These are phyloP conservation scores for Macheiramphus alcinus DNA, from an alignment of 2,113 vertebrate species.

Conservation along the genomic window DNA sequence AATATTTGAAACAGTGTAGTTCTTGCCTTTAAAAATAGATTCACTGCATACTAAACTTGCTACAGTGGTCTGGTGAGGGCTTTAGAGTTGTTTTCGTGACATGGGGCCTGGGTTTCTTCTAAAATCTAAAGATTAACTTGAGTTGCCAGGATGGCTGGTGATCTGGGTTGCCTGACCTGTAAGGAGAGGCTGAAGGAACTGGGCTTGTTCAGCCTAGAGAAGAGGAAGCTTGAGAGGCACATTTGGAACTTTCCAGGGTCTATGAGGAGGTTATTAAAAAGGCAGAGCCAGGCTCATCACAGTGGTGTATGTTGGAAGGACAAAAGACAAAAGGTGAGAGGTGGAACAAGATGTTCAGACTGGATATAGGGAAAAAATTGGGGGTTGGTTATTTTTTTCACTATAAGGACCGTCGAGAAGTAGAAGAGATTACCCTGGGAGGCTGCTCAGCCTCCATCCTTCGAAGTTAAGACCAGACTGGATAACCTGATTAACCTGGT, in stretches of 20 bases:
- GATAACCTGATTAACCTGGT: background rate
- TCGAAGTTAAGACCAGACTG: background rate
- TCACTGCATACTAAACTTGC: fast-evolving
- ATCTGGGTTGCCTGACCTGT: background rate
- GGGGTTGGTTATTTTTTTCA: background rate
- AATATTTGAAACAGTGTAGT: background rate
- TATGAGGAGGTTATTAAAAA: background rate
- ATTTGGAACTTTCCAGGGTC: background rate
- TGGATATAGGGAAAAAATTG: background rate
- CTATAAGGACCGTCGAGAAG: background rate
- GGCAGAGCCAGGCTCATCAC: background rate
- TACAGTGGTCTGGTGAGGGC: background rate
- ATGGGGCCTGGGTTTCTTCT: background rate
- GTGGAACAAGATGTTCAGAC: background rate
- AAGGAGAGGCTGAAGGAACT: background rate
- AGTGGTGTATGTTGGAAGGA: background rate
- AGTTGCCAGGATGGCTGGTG: background rate
- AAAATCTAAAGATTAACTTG: background rate
- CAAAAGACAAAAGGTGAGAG: background rate
- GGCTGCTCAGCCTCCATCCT: background rate
- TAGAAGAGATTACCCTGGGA: background rate
- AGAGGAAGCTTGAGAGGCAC: background rate
- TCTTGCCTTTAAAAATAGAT: background rate
- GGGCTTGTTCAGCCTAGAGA: background rate
- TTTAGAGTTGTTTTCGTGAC: background rate